Evolutionary conservation across 92 coral and sea anemone species (phyloP).

Genomic region (Epizoanthus stellaris): DNA sequence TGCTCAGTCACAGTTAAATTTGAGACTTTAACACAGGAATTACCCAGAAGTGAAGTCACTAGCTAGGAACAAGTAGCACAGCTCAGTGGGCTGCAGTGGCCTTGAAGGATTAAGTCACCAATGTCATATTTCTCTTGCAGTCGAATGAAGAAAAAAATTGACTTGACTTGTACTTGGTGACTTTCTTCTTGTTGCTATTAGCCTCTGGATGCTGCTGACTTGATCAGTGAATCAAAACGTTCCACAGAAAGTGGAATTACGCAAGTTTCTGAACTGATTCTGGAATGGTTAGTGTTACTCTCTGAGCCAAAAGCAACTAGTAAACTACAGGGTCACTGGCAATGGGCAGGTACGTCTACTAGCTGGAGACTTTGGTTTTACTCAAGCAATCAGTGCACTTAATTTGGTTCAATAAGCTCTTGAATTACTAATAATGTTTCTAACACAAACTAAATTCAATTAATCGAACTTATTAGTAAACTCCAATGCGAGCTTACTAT

Average conservation of each 20-base stretch:
- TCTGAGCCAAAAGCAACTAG: conserved; percentile 20
- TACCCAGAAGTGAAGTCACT: conserved; percentile 40
- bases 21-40: conserved; percentile 31
- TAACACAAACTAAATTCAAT: conserved; percentile 15
- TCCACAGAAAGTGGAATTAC: not conserved
- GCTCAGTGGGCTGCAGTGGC: conserved; percentile 44
- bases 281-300: not conserved
- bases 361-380: conserved; percentile 5
- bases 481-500: not conserved
- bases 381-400: conserved; percentile 28
- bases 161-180: not conserved
- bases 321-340: not conserved
- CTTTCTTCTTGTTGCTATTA: conserved; percentile 31
- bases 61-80: not conserved
- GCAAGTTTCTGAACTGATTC: not conserved
- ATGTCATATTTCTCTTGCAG: not conserved
- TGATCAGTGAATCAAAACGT: conserved; percentile 8
- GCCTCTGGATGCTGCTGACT: too few relatives aligned
- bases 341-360: not conserved
- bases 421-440: not conserved
- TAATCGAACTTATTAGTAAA: conserved; percentile 6
- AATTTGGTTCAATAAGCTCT: conserved; percentile 9
- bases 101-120: conserved; percentile 42
- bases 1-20: not conserved
- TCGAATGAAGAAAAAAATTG: not conserved